Evolutionary conservation across 1,140 invertebrate genomes (phyloP), one percentile per base, ranked within the genome.

Genomic region (Drosophila kohkoa): DNA sequence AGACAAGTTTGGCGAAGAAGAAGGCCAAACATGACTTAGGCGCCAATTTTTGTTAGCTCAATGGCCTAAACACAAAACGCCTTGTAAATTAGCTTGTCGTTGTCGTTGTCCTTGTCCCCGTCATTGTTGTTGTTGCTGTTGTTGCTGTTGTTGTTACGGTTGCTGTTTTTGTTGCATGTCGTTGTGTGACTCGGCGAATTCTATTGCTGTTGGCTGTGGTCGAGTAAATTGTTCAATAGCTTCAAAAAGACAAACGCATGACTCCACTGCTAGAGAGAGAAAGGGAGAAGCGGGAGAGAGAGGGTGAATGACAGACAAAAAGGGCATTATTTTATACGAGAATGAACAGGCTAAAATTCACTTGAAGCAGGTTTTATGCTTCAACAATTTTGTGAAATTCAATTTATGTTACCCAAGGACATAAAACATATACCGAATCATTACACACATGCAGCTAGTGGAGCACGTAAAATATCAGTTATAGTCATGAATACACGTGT

Each of bases 371-470:
- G 85, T 88, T 88, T 88, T 88, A 88, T 88, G 85, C 85, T 88
- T 89, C 85, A 88, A 88, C 85, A 88, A 88, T 89, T 88, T 88
- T 88, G 85, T 88, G 85, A 88, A 88, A 88, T 88, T 88, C 85
- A 88, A 88, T 88, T 88, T 88, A 88, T 88, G 83, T 87, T 87
- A 88, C 82, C 85, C 85, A 88, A 88, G 85, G 85, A 88, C 85
- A 89, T 85, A 88, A 85, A 89, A 88, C 81, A 88, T 89, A 89
- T 79, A 88, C 82, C 77, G 77, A 89, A 89, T 89, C 85, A 89
- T 88, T 88, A 89, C 85, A 78, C 83, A 89, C 77, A 74, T 65
- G 69, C 58, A 65, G 11, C 54, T 57, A 57, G 54, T 57, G 35
- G 51, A 69, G 75, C 82, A 86, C 82, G 82, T 86, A 86, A 87